phyloP scores from a whole-genome alignment of 2,113 vertebrate species.

The Euleptes europaea region DNA sequence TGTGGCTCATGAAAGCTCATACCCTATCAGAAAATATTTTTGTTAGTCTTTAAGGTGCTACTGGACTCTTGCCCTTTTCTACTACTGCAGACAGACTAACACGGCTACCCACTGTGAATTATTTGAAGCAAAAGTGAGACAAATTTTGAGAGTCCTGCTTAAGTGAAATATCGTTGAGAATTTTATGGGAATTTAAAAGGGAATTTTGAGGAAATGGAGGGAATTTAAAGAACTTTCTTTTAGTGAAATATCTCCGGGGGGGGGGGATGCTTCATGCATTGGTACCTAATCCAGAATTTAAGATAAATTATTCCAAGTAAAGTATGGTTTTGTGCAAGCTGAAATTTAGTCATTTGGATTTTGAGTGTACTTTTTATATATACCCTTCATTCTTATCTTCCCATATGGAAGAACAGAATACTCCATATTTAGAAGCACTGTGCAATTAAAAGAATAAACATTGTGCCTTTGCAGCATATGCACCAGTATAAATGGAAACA shows the following conservation, averaged over 20 bases:
- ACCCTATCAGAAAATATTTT: no score
- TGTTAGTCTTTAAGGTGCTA: no score
- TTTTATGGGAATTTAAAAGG: background rate
- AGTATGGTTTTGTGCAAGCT: background rate
- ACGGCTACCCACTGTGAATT: no score
- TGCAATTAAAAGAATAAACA: slow-evolving; percentile 36
- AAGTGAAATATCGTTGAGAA: background rate
- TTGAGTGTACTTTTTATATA: slow-evolving; percentile 42
- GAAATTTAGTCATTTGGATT: slow-evolving; percentile 9
- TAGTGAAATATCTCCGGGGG: background rate
- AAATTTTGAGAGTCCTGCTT: background rate
- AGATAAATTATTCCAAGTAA: background rate
- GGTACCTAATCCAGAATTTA: slow-evolving; percentile 14
- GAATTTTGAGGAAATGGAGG: no score
- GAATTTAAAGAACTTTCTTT: background rate
- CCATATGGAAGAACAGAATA: background rate
- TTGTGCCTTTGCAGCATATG: slow-evolving; percentile 56
- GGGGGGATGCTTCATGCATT: background rate
- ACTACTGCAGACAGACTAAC: no score
- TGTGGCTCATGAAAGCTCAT: no score
- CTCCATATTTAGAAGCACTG: slow-evolving; percentile 19
- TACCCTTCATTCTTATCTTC: slow-evolving; percentile 40
- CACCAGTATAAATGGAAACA: slow-evolving; percentile 31
- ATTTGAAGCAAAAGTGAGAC: background rate
- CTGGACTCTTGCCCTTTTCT: no score